Base-by-base conservation (phyloP, 2,113 vertebrate species). In the Bos indicus region DNA sequence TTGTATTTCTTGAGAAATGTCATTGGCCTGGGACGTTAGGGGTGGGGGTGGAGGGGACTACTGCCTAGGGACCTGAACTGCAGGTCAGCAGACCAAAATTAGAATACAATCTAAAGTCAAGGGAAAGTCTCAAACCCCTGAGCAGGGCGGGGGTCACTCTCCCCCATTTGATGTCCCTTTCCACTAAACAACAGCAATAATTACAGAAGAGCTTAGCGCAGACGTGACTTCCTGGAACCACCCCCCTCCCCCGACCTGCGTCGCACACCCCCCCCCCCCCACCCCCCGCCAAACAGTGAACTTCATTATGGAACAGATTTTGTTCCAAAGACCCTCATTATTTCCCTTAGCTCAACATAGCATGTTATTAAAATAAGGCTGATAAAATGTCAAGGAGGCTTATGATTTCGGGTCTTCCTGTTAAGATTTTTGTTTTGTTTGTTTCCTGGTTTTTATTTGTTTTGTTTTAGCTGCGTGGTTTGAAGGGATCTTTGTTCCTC, bases 31-130 rank as follows among this genome's bases (percentile, higher is more conserved):
- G 6, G 60, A 5, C 3, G 7, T 21, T 2, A 60, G 7, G 33
- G 21, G 6, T 9, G 54, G 12, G 8, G 8, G 23, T 30, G 9
- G 33, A 16, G 5, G 33, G 33, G 5, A 19, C 14, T 82, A 13
- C 21, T 36, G 54, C 21, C 51, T 59, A 48, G 7, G 43, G 67
- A 57, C 33, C 48, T 17, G 25, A 30, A n/a, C 52, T 51, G 46
- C 23, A 25, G 21, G 17, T 15, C 52, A 82, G 90, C 48, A 54
- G 59, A 92, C 30, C 14, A 77, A 83, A 87, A 87, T 96, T 64
- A 59, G 56, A 67, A 84, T 59, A 33, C 87, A 16, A 7, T n/a
- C 51, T 67, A 52, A 71, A 74, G 15, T 13, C 21, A 2, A 67
- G n/a, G 7, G n/a, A 83, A 46, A 52, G 23, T 21, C 40, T 40